Percentiles rank a stretch among this genome's conserved stretches.
These are phyloP conservation scores for Metacarcinus magister DNA, from an alignment of 2,888 invertebrate genomes.

Conservation along the genomic window DNA sequence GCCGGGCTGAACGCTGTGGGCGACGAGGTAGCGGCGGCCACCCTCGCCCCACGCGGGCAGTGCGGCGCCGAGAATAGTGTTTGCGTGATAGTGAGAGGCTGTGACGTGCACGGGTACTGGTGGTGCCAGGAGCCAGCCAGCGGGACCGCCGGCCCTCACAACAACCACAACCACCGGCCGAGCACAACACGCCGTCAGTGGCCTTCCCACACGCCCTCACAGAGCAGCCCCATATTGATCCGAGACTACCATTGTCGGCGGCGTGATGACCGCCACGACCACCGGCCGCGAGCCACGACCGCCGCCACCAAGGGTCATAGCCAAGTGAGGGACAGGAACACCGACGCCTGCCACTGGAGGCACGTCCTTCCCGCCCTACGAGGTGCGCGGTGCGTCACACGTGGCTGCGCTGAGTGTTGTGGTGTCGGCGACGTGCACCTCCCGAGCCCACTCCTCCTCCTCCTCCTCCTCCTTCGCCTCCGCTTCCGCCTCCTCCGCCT, in stretches of 20 bases:
- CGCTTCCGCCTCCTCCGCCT: neutral
- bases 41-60: neutral
- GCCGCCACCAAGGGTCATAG: slow-evolving; percentile 1
- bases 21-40: neutral
- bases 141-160: slow-evolving; percentile 30
- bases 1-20: neutral
- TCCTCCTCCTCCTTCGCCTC: neutral
- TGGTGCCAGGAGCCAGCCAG: slow-evolving; percentile 54
- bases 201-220: slow-evolving; percentile 22
- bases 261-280: slow-evolving; percentile 55
- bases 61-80: slow-evolving; percentile 65
- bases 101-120: slow-evolving; percentile 59
- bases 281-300: slow-evolving; percentile 33
- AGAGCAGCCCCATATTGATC: slow-evolving; percentile 65
- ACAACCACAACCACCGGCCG: slow-evolving; percentile 26
- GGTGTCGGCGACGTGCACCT: slow-evolving; percentile 34
- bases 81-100: slow-evolving; percentile 70
- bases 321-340: neutral
- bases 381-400: slow-evolving; percentile 67
- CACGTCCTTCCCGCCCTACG: neutral
- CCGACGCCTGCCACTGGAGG: neutral
- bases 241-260: slow-evolving; percentile 54
- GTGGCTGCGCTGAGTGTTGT: slow-evolving; percentile 68
- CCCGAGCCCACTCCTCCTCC: neutral
- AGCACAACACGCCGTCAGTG: slow-evolving; percentile 47